A percentile compares a stretch with the other conserved stretches of the same genome.
Conservation (phyloP, 2,797 vertebrate species). For the Malurus splendens region DNA sequence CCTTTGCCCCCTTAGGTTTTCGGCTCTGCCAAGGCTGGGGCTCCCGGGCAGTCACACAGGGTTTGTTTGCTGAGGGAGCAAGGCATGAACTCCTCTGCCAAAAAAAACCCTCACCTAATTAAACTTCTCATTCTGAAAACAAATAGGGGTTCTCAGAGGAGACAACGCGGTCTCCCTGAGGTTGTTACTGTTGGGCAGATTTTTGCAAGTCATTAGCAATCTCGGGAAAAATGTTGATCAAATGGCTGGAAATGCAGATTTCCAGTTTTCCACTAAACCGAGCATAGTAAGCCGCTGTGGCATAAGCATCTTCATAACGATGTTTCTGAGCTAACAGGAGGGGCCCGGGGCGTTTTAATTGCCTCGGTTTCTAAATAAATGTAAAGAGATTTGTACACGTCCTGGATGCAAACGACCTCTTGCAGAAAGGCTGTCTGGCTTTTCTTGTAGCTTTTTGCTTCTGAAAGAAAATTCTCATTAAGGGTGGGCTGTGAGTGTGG, state of each 20-base stretch:
- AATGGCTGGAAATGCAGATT: conserved; percentile 35
- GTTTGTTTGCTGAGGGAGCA: not conserved
- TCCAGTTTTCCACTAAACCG: conserved; percentile 25
- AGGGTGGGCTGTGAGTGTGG: not conserved
- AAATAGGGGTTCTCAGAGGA: conserved; percentile 10
- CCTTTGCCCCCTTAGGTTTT: not conserved
- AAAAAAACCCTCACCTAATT: not conserved
- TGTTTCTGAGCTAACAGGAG: conserved; percentile 37
- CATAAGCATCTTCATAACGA: conserved; percentile 35
- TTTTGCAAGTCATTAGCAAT: conserved; percentile 47
- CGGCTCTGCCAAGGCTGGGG: not conserved
- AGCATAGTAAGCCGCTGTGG: conserved; percentile 7
- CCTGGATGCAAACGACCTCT: not conserved
- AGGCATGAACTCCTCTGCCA: not conserved
- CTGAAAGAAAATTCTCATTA: not conserved
- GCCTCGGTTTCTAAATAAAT: conserved; percentile 42
- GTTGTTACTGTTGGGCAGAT: conserved; percentile 25
- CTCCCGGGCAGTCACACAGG: not conserved
- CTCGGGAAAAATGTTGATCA: conserved; percentile 27
- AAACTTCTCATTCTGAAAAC: conserved; percentile 32
- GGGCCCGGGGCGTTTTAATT: conserved; percentile 43
- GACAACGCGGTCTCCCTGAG: not conserved
- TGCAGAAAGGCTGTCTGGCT: not conserved
- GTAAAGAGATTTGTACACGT: not conserved
- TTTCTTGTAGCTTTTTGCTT: not conserved